These are phyloP conservation scores for Leptinotarsa tumamoca DNA, from an alignment of 2,888 invertebrate species.

Conservation along the genomic window DNA sequence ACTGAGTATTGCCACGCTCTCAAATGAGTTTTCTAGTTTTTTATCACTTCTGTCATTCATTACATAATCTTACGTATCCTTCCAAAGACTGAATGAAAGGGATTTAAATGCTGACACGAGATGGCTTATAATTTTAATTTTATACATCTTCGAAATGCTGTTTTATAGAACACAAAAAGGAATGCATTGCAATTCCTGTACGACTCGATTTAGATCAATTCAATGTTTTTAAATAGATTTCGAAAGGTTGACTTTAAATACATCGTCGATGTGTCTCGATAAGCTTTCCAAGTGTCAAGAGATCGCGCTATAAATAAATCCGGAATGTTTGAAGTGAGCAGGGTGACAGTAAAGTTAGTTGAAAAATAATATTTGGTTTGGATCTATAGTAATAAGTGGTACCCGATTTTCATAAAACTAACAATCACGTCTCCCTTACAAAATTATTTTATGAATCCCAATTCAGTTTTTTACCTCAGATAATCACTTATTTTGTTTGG, in stretches of 20 bases:
- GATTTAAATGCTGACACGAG: neutral
- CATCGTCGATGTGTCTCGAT: conserved; percentile 28
- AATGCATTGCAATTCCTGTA: conserved; percentile 24
- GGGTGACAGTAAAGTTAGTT: conserved; percentile 2
- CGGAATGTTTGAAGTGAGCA: conserved; percentile 27
- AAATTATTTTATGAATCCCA: too few relatives aligned
- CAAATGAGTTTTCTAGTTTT: too few relatives aligned
- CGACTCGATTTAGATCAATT: conserved; percentile 29
- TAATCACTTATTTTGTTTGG: too few relatives aligned
- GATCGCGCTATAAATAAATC: conserved; percentile 19
- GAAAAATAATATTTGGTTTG: conserved; percentile 28
- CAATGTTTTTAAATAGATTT: conserved; percentile 29
- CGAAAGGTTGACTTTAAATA: conserved; percentile 31
- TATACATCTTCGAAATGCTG: neutral
- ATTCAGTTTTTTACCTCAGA: too few relatives aligned
- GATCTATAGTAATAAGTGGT: neutral
- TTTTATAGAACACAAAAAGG: neutral
- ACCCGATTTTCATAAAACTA: neutral
- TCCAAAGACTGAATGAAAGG: neutral
- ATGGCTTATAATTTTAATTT: conserved; percentile 4
- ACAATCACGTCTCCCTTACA: neutral
- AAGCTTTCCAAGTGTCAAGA: conserved; percentile 27
- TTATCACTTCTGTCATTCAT: neutral
- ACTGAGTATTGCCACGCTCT: too few relatives aligned
- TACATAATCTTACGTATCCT: neutral